Evolutionary conservation across 2,113 vertebrate genomes (phyloP).

Genomic region (Equus przewalskii): DNA sequence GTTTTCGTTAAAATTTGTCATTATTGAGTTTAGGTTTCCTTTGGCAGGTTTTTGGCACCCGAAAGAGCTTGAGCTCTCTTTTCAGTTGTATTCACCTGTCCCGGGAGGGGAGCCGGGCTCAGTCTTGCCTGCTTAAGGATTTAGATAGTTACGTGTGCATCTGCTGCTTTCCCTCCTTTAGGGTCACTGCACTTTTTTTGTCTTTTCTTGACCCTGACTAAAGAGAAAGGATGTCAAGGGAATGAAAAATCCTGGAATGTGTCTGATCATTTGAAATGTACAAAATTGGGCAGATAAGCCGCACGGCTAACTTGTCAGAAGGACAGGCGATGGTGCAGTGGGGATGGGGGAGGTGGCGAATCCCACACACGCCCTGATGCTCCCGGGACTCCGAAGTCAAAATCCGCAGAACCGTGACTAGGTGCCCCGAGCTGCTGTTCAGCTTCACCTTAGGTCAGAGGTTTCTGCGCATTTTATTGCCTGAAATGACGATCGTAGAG

Average conservation of each 20-base stretch:
- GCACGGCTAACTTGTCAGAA: not conserved
- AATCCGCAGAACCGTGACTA: not conserved
- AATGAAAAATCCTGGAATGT: conserved; percentile 74
- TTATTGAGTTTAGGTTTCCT: conserved; percentile 77
- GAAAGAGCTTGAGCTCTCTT: conserved; percentile 14
- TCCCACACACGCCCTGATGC: accelerated
- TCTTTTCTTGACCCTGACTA: conserved; percentile 55
- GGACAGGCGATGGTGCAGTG: not conserved
- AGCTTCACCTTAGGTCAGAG: not conserved
- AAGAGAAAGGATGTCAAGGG: conserved; percentile 70
- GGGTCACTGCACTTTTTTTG: conserved; percentile 68
- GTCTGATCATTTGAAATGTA: conserved; percentile 72
- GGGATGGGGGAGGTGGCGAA: accelerated
- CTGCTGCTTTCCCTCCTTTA: not conserved
- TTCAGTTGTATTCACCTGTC: conserved; percentile 74
- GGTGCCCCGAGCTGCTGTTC: not conserved
- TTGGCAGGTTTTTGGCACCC: conserved; percentile 81
- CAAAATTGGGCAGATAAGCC: conserved; percentile 54
- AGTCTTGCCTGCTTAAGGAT: conserved; percentile 25
- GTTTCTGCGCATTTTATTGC: not conserved
- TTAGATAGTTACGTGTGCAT: not conserved
- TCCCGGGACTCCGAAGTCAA: not conserved
- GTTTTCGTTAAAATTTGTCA: conserved; percentile 81
- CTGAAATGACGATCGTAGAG: not conserved
- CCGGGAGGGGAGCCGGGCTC: conserved; percentile 35